Evolutionary conservation across 2,888 invertebrate species (phyloP), one percentile per base, ranked within the genome.

Genomic region (Unio pictorum): DNA sequence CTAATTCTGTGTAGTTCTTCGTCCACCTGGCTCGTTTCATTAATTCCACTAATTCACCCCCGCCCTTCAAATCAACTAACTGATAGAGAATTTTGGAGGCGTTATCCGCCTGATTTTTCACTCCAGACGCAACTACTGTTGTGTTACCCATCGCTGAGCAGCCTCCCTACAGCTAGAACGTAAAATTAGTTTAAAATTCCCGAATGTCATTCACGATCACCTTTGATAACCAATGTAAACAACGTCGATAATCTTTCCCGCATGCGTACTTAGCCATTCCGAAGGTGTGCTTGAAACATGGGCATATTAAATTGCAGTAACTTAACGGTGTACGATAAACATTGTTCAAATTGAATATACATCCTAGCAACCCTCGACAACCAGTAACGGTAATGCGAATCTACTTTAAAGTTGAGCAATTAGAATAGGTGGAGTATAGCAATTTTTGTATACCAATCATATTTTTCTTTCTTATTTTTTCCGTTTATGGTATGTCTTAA

Each of bases 61-160:
- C 96, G 76, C 98, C 96, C 94, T 97, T 97, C 68, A 98, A 91
- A 91, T 97, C 95, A 7, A 95, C 95, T 63, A 98, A 92, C 87
- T 96, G 95, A 88, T 98, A 98, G 65, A 97, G 64, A 58, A 81
- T 78, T 45, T 82, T 84, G 3, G 82, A 81, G 4, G 72, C 79
- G 3, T 82, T 83, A 66, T 87, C 84, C 5, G 97, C 97, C 90
- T 98, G 98, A 81, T 96, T 96, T 90, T 98, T 98, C 26, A 98
- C 97, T 61, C 96, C 97, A 0, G 96, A 95, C 1, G 98, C 97
- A 7, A 84, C 84, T 28, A 82, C 83, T 15, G 83, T 74, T 15
- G 83, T 82, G 67, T 86, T 86, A 23, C 86, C 86, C 86, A 86
- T 86, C 7, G 62, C 68, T 68, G 18, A 26, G 28, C 54, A 45